Conservation (phyloP, 92 coral and sea anemone species). For the Porites divaricata region DNA sequence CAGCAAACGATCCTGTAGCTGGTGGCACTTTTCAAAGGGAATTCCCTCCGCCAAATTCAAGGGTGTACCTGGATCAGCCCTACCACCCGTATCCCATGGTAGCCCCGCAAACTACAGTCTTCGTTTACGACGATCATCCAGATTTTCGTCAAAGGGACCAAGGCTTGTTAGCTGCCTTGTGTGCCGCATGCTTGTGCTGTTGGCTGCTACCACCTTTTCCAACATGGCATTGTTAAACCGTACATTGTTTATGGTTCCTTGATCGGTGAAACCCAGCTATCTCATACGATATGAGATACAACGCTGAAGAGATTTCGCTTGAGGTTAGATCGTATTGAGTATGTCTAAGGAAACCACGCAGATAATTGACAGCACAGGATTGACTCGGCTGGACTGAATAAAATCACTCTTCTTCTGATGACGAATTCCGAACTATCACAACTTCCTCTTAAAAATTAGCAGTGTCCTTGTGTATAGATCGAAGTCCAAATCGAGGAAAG, state of each 20-base stretch:
- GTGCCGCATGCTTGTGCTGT: slow-evolving; percentile 86
- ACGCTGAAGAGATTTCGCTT: too few relatives aligned
- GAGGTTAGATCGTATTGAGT: too few relatives aligned
- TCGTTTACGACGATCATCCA: slow-evolving; percentile 59
- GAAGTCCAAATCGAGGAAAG: too few relatives aligned
- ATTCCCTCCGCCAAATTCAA: slow-evolving; percentile 11
- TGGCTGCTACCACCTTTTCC: slow-evolving; percentile 83
- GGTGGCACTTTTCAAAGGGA: not conserved
- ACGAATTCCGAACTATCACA: too few relatives aligned
- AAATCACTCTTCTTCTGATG: too few relatives aligned
- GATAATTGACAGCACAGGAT: too few relatives aligned
- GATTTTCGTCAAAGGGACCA: slow-evolving; percentile 51
- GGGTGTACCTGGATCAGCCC: slow-evolving; percentile 56
- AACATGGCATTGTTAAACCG: slow-evolving; percentile 44
- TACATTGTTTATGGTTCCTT: not conserved
- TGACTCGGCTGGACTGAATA: too few relatives aligned
- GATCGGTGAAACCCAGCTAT: not conserved
- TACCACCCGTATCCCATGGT: slow-evolving; percentile 67
- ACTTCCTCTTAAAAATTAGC: too few relatives aligned
- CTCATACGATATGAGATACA: not conserved
- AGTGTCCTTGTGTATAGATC: too few relatives aligned
- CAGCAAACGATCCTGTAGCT: not conserved
- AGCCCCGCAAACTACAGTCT: slow-evolving; percentile 68
- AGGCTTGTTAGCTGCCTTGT: slow-evolving; percentile 74
- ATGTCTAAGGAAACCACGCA: too few relatives aligned